Evolutionary conservation across 2,888 invertebrate species (phyloP).

Genomic region (Tiliacea citrago): DNA sequence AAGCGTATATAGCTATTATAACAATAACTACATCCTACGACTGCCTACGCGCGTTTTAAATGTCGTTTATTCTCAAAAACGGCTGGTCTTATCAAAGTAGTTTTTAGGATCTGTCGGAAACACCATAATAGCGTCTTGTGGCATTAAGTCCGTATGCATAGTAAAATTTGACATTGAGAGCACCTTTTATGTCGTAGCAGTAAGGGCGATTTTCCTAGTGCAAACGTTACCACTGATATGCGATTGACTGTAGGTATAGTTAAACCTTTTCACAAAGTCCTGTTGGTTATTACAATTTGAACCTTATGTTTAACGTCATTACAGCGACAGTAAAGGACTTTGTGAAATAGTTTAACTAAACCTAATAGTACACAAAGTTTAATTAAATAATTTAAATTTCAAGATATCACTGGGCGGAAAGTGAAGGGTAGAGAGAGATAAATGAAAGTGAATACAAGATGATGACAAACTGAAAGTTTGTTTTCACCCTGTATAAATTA

Average conservation of each 20-base stretch:
- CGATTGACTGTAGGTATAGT: neutral
- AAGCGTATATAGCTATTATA: slow-evolving; percentile 22
- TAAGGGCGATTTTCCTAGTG: neutral
- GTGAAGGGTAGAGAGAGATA: slow-evolving; percentile 6
- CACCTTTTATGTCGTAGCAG: neutral
- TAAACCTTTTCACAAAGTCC: no score
- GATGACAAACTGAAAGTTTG: slow-evolving; percentile 12
- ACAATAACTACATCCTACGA: slow-evolving; percentile 25
- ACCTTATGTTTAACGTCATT: no score
- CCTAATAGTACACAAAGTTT: neutral
- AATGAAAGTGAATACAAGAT: neutral
- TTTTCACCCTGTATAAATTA: slow-evolving; percentile 23
- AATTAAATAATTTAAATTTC: neutral
- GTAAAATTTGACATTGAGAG: neutral
- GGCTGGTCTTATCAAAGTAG: slow-evolving; percentile 7
- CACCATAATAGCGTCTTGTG: slow-evolving; percentile 8
- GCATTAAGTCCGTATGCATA: neutral
- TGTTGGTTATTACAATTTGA: no score
- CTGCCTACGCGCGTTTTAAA: slow-evolving; percentile 37
- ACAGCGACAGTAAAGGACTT: no score
- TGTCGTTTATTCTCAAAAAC: slow-evolving; percentile 34
- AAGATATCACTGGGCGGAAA: neutral
- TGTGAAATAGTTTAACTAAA: no score
- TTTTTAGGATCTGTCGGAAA: slow-evolving; percentile 3
- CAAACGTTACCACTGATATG: neutral